Base-by-base conservation (phyloP, 2,888 invertebrate genomes). In the Trichogramma evanescens region DNA sequence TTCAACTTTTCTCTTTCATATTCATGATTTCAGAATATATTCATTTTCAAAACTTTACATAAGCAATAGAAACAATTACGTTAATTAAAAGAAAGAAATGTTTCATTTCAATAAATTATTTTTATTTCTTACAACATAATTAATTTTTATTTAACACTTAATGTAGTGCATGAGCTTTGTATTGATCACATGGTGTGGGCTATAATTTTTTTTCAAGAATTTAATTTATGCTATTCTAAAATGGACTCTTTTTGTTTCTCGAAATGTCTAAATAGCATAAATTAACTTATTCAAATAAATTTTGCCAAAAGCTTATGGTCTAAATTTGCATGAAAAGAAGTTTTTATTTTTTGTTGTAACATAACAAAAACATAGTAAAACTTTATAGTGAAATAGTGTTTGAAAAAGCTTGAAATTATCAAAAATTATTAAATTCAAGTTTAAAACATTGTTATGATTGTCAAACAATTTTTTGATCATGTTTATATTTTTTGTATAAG, bases 1-100 rank as follows among this genome's bases (percentile, higher is more conserved):
- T 43, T 54, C 2, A 40, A 54, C 44, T 3, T 59, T 46, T 45
- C 43, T 10, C 5, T 10, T 52, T 41, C 48, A 56, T 48, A 61
- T 38, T 44, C n/a, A 55, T 59, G 8, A 42, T 55, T 26, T 8
- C 13, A 55, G 5, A 48, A 26, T 45, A 39, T 46, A 48, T 48
- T 49, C 5, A 55, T 40, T 8, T 7, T 40, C 46, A 60, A 66
- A 67, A 67, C 60, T 63, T 61, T 66, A 65, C 61, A 66, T 53
- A 53, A 66, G 66, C 67, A 68, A 66, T 41, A 64, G 67, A 69
- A 68, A 66, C 68, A 67, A 67, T 26, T 26, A 26, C 26, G 26
- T 26, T 26, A 26, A 26, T 26, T 26, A 26, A 26, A 13, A 26
- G 26, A 26, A 26, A 26, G 26, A 26, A 26, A 26, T 26, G 26